These are phyloP conservation scores for Cygnus atratus DNA, from an alignment of 2,113 vertebrate species.

Conservation along the genomic window DNA sequence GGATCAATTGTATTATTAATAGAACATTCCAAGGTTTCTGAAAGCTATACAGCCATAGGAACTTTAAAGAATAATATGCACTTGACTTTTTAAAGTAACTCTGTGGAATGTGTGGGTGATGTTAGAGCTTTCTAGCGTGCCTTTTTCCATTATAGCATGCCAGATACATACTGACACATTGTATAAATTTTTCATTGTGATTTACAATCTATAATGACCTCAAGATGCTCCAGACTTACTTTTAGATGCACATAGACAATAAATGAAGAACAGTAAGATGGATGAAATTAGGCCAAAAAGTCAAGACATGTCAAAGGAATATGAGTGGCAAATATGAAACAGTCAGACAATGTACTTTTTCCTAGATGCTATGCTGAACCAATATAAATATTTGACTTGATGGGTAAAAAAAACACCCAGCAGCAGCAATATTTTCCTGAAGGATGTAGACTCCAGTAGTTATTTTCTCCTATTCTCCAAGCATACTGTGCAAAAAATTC, in stretches of 20 bases:
- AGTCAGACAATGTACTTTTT: slow-evolving; percentile 20
- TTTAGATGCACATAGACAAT: not conserved
- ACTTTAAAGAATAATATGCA: not conserved
- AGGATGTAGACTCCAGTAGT: not conserved
- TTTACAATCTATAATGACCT: slow-evolving; percentile 49
- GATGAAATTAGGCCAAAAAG: slow-evolving; percentile 54
- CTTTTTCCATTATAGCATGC: not conserved
- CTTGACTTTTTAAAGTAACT: not conserved
- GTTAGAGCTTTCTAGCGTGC: not conserved
- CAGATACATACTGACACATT: not conserved
- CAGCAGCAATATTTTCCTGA: slow-evolving; percentile 12
- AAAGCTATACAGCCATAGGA: not conserved
- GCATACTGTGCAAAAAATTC: not conserved
- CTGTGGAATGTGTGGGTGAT: not conserved
- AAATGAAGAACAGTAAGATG: not conserved
- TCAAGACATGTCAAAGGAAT: slow-evolving; percentile 37
- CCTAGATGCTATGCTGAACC: not conserved
- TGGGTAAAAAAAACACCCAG: not conserved
- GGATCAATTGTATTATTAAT: not conserved
- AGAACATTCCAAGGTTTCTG: not conserved
- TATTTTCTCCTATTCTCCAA: not conserved
- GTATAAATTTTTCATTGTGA: slow-evolving; percentile 41
- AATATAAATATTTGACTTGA: slow-evolving; percentile 32
- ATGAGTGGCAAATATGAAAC: slow-evolving; percentile 13
- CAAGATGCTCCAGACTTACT: slow-evolving; percentile 25